Conservation (phyloP, 2,888 invertebrate genomes). For the Anthrax anthrax region DNA sequence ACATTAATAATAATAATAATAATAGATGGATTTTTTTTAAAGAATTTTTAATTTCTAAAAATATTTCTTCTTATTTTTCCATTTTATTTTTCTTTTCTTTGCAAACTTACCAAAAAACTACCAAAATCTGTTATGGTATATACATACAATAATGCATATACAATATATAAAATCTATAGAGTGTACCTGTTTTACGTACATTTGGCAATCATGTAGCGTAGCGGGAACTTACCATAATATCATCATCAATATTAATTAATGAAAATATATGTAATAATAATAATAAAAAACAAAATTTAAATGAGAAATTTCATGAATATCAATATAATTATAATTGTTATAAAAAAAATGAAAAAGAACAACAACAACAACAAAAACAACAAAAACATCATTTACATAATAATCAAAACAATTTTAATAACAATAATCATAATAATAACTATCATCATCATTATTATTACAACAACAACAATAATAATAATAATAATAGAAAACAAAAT, state of each 20-base stretch:
- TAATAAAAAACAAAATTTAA: conserved; percentile 10
- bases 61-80: too few relatives aligned
- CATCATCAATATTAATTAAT: conserved; percentile 1
- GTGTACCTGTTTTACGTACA: conserved; percentile 36
- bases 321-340: too few relatives aligned
- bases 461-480: conserved; percentile 10
- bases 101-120: conserved; percentile 2
- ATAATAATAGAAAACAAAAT: too few relatives aligned
- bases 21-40: too few relatives aligned
- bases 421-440: not conserved
- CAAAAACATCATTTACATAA: too few relatives aligned
- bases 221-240: conserved; percentile 29
- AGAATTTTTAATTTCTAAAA: too few relatives aligned
- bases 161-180: conserved; percentile 21
- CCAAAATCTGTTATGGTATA: not conserved
- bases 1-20: too few relatives aligned
- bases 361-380: too few relatives aligned
- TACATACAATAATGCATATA: conserved; percentile 2
- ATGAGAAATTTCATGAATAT: too few relatives aligned
- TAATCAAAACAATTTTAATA: too few relatives aligned
- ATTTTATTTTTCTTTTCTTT: not conserved
- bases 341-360: too few relatives aligned
- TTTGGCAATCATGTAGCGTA: conserved; percentile 36
- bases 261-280: too few relatives aligned
- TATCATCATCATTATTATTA: conserved; percentile 5